Percentiles rank a stretch among this genome's conserved stretches.
Conservation (phyloP, 2,797 vertebrate species). For the Rhabdomys pumilio region DNA sequence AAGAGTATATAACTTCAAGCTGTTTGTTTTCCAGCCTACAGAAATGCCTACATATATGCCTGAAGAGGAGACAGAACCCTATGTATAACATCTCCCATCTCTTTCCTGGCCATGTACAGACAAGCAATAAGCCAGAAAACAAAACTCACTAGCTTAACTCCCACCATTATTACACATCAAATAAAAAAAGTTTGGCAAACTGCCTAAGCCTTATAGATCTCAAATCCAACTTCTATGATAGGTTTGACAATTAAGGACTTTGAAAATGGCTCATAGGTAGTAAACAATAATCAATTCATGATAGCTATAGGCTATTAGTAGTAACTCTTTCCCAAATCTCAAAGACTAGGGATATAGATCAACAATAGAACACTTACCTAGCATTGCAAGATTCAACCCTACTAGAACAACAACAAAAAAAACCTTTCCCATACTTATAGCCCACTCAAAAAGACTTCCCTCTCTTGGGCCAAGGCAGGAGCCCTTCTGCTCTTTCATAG, state of each 20-base stretch:
- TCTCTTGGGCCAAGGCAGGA: neutral
- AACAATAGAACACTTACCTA: neutral
- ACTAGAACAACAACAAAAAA: neutral
- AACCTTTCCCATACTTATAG: neutral
- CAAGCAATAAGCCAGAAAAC: neutral
- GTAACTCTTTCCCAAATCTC: constrained; percentile 50
- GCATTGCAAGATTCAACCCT: neutral
- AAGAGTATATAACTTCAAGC: constrained; percentile 14
- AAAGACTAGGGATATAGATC: neutral
- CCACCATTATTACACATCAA: constrained; percentile 1
- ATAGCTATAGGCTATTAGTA: constrained; percentile 12
- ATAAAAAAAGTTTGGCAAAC: constrained; percentile 23
- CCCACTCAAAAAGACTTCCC: constrained; percentile 35
- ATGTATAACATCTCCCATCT: neutral
- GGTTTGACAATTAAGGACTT: too few species aligned
- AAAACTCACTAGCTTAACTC: constrained; percentile 63
- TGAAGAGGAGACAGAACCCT: neutral
- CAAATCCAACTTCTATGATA: too few species aligned
- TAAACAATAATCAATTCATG: constrained; percentile 19
- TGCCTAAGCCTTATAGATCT: too few species aligned
- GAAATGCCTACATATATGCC: neutral
- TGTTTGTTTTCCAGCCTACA: constrained; percentile 21
- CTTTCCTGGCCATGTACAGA: neutral
- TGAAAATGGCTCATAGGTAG: constrained; percentile 11
- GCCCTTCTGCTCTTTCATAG: neutral